Evolutionary conservation across 2,797 vertebrate species (phyloP).

Genomic region (Toxotes lorentzi): DNA sequence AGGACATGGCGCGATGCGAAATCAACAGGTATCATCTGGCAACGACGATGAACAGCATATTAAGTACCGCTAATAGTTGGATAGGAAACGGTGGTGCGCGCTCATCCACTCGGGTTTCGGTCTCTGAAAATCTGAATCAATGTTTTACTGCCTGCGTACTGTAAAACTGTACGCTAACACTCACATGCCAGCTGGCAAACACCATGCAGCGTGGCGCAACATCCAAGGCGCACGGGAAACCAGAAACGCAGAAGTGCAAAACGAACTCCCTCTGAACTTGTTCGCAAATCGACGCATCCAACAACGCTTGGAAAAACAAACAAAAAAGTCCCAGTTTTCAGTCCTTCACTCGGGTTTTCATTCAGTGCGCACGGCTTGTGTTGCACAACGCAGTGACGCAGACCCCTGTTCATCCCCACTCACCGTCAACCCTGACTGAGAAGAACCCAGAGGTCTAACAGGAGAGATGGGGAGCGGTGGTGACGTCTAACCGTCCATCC

Average conservation of each 20-base stretch:
- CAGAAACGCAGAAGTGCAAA: conserved; percentile 13
- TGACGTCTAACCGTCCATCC: conserved; percentile 73
- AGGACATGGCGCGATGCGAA: conserved; percentile 73
- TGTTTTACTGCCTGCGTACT: neutral
- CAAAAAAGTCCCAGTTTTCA: conserved; percentile 11
- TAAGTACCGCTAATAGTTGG: neutral
- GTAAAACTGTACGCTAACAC: conserved; percentile 8
- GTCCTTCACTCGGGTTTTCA: conserved; percentile 12
- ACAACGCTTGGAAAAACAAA: neutral
- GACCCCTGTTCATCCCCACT: conserved; percentile 12
- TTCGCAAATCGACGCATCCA: conserved; percentile 8
- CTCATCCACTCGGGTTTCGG: conserved; percentile 12
- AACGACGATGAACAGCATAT: conserved; percentile 6
- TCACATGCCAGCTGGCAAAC: conserved; percentile 32
- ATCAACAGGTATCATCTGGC: conserved; percentile 59
- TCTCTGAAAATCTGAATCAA: neutral
- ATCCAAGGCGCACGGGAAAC: conserved; percentile 37
- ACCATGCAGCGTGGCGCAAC: conserved; percentile 31
- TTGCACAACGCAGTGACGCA: conserved; percentile 3
- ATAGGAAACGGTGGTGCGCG: neutral
- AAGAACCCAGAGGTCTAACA: conserved; percentile 32
- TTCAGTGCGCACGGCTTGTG: neutral
- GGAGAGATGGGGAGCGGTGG: conserved; percentile 51
- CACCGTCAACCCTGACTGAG: conserved; percentile 49
- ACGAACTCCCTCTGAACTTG: conserved; percentile 15